Base-by-base conservation (phyloP, 2,888 invertebrate genomes). In the Aphidius colemani region DNA sequence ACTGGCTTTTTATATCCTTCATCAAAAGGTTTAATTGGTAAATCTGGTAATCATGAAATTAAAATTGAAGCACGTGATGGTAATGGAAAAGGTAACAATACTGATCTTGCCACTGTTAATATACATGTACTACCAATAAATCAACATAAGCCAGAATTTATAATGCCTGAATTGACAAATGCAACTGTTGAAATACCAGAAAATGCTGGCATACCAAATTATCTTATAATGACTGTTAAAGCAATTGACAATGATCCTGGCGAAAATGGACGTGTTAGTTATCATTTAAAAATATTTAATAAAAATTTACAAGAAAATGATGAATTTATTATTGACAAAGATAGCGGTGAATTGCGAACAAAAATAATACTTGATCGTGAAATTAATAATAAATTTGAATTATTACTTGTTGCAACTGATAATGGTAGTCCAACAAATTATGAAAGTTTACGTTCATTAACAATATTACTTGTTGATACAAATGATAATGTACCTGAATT, bases 401-500 rank as follows among this genome's bases (percentile, higher is more conserved):
- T 95, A 60, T 89, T 92, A 11, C 85, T 95, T 71, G 93, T 90
- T 6, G 95, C 94, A 0, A 87, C 89, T 53, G 95, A 95, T 83
- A 90, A 93, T 72, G 95, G 95, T 1, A 88, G 87, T 30, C 94
- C 94, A 0, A 89, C 89, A 1, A 88, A 89, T 73, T 93, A 91
- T 74, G 94, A 95, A 81, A 90, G 90, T 1, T 83, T 93, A 6
- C 88, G 90, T 0, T 87, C 92, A 60, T 83, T 95, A 53, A 90
- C 89, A 0, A 88, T 95, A 50, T 85, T 90, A 44, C 83, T 95
- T 49, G 89, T 90, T 8, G 94, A 95, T 77, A 89, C 90, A 4
- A 90, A 94, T 73, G 94, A 94, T 82, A 93, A 94, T 76, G 85
- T 87, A 1, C 94, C 95, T 0, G 88, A 89, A 75, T 95, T 94